Base-by-base conservation (phyloP, 2,888 invertebrate genomes). In the Hypolimnas misippus region DNA sequence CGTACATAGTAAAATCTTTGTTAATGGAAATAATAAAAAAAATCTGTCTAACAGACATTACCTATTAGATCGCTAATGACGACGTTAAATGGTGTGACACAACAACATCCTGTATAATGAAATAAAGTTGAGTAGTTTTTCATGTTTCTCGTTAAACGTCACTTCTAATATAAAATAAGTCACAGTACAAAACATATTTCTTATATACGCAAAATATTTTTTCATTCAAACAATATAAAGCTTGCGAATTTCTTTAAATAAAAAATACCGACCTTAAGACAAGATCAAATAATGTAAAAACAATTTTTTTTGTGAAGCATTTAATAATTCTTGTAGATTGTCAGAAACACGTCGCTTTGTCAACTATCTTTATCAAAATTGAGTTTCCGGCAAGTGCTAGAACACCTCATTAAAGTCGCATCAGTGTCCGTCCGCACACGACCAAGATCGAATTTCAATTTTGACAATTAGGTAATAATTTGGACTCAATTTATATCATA, bases 121-220 rank as follows among this genome's bases (percentile, higher is more conserved):
- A 89, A 85, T 82, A 77, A 82, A 86, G 87, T 88, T 76, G 90
- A 92, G 91, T 91, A 90, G 86, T 86, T 91, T 91, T 87, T 82
- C 90, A 84, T 91, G 91, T 91, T 79, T 70, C 73, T 68, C 70
- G 76, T 70, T n/a, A 68, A 57, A 69, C 76, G 82, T 83, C 81
- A 80, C 82, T 80, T 14, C 29, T 49, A 25, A n/a, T 42, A 42
- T 16, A 42, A 38, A n/a, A 38, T 12, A n/a, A 12, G 10, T 38
- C 25, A n/a, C 35, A 38, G n/a, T n/a, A 38, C 12, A 4, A 38
- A n/a, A 38, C 35, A n/a, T n/a, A 12, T 38, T 38, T 38, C 4
- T 38, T 4, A 38, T 38, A n/a, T 38, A 3, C 12, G 3, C 12
- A n/a, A 12, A 38, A 38, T n/a, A n/a, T n/a, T n/a, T 2, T n/a